These are phyloP conservation scores for Diadema setosum DNA, from an alignment of 35 echinoderm and acorn worm genomes.

Conservation along the genomic window DNA sequence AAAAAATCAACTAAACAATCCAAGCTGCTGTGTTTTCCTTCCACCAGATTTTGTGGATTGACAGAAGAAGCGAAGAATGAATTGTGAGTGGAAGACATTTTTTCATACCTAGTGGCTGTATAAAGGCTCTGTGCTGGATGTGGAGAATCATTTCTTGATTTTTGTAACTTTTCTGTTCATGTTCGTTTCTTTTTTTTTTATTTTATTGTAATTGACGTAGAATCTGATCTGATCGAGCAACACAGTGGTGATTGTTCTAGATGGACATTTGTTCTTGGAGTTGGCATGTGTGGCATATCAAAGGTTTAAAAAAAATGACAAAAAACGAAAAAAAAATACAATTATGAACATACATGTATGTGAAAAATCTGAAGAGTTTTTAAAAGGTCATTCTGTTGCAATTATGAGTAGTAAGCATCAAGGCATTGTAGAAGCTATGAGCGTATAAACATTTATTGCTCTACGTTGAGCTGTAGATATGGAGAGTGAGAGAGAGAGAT, in stretches of 20 bases:
- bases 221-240: not conserved
- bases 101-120: conserved; percentile 30
- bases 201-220: not conserved
- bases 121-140: conserved; percentile 14
- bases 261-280: not conserved
- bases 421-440: not conserved
- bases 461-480: not conserved
- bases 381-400: not conserved
- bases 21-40: conserved; percentile 2
- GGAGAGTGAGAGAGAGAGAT: not conserved
- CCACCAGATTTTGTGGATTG: not conserved
- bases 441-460: not conserved
- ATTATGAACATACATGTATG: not conserved
- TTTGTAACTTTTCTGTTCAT: not conserved
- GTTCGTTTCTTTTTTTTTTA: not conserved
- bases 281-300: not conserved
- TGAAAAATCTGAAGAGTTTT: not conserved
- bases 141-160: not conserved
- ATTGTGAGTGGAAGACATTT: not conserved
- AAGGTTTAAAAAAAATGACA: too few relatives aligned
- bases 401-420: not conserved
- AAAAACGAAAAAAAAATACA: not conserved
- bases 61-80: not conserved
- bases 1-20: not conserved
- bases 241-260: conserved; percentile 1